A percentile compares a stretch with the other conserved stretches of the same genome.
Conservation (phyloP, 2,113 vertebrate species). For the Turnix velox region DNA sequence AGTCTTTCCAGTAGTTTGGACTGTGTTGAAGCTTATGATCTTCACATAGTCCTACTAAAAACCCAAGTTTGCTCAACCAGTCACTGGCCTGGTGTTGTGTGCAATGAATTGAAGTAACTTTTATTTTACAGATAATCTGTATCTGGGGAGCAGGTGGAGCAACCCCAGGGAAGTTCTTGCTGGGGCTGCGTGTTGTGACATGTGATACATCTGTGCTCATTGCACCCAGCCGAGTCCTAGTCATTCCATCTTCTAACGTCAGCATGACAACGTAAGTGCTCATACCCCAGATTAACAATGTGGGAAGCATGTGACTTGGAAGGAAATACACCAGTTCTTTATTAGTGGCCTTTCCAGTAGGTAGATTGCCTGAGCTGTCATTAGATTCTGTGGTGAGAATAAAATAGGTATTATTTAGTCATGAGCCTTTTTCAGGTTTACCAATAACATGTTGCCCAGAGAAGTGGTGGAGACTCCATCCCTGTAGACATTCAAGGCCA, state of each 20-base stretch:
- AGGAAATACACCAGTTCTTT: neutral
- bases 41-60: neutral
- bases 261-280: slow-evolving; percentile 91
- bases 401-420: neutral
- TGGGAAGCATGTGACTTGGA: neutral
- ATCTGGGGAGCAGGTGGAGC: slow-evolving; percentile 95
- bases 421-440: neutral
- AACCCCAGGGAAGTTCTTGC: slow-evolving; percentile 93
- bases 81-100: rapidly evolving
- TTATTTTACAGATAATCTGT: slow-evolving; percentile 84
- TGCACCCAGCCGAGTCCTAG: slow-evolving; percentile 87
- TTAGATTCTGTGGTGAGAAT: neutral
- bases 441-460: too few species aligned
- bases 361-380: neutral
- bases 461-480: too few species aligned
- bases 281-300: neutral
- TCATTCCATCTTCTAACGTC: slow-evolving; percentile 90
- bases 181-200: slow-evolving; percentile 88
- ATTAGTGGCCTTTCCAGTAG: neutral
- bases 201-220: slow-evolving; percentile 90
- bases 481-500: too few species aligned
- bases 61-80: neutral
- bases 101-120: neutral
- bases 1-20: neutral
- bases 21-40: neutral